Evolutionary conservation across 2,888 invertebrate genomes (phyloP).

Genomic region (Hypselothyrea guttata): DNA sequence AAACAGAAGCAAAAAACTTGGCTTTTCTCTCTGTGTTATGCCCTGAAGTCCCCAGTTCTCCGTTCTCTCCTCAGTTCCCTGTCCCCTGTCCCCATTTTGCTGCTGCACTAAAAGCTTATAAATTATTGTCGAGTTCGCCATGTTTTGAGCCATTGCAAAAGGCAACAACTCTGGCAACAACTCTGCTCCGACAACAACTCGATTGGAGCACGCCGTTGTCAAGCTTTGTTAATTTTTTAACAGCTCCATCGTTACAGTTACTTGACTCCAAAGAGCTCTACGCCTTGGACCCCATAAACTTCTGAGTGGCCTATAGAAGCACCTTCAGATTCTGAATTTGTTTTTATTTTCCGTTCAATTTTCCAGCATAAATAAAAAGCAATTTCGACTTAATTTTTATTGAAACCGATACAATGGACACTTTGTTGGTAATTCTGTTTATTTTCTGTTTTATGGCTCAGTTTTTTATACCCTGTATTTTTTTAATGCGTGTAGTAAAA

Average conservation of each 20-base stretch:
- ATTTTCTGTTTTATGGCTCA: too few relatives aligned
- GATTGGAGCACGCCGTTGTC: constrained; percentile 38
- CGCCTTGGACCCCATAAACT: neutral
- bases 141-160: constrained; percentile 52
- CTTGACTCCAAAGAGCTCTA: constrained; percentile 23
- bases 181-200: constrained; percentile 25
- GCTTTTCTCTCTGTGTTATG: constrained; percentile 9
- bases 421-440: too few relatives aligned
- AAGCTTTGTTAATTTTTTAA: constrained; percentile 68
- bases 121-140: constrained; percentile 61
- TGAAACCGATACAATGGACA: too few relatives aligned
- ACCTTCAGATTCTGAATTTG: constrained; percentile 32
- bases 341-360: constrained; percentile 25
- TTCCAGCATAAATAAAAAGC: constrained; percentile 6
- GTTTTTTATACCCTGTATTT: too few relatives aligned
- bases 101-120: constrained; percentile 73
- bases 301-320: constrained; percentile 17
- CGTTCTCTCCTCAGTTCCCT: too few relatives aligned
- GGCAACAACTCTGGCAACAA: constrained; percentile 24
- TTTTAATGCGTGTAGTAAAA: constrained; percentile 1
- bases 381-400: too few relatives aligned
- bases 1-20: constrained; percentile 35
- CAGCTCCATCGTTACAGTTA: constrained; percentile 50
- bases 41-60: constrained; percentile 24
- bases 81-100: too few relatives aligned